A percentile compares a stretch with the other conserved stretches of the same genome.
Conservation (phyloP, 2,797 vertebrate species). For the Molothrus ater region DNA sequence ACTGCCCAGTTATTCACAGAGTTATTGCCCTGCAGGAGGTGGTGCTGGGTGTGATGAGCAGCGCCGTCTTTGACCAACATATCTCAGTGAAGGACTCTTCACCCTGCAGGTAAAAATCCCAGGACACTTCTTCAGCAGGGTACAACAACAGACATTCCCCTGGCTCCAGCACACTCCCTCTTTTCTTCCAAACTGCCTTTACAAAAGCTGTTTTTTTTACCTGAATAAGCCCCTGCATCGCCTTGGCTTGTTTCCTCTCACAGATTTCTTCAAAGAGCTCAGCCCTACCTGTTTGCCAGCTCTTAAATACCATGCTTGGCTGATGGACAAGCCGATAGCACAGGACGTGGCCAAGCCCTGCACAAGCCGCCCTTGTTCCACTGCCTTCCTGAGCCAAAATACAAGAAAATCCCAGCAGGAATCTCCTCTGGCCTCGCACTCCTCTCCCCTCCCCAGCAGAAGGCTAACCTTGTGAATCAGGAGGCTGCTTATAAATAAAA, state of each 20-base stretch:
- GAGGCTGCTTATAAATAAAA: slow-evolving; percentile 11
- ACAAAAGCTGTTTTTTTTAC: background rate
- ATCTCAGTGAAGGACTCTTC: accelerated
- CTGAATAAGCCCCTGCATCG: background rate
- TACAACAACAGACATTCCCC: background rate
- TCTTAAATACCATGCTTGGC: slow-evolving; percentile 40
- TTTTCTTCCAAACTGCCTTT: background rate
- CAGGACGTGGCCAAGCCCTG: background rate
- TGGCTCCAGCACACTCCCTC: background rate
- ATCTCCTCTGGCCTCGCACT: background rate
- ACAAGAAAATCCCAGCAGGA: background rate
- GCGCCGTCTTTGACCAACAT: accelerated
- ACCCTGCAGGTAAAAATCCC: background rate
- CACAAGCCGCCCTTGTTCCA: slow-evolving; percentile 39
- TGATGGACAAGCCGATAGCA: slow-evolving; percentile 45
- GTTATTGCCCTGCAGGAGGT: background rate
- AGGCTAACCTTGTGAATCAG: background rate
- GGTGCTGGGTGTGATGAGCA: accelerated
- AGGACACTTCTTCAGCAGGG: background rate
- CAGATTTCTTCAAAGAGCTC: slow-evolving; percentile 21
- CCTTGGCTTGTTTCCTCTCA: slow-evolving; percentile 18
- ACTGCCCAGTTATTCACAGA: background rate
- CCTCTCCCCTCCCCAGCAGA: background rate
- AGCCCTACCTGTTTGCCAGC: slow-evolving; percentile 53
- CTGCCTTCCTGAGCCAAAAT: background rate